phyloP scores from a whole-genome alignment of 2,113 vertebrate genomes.

The Neolamprologus toae region DNA sequence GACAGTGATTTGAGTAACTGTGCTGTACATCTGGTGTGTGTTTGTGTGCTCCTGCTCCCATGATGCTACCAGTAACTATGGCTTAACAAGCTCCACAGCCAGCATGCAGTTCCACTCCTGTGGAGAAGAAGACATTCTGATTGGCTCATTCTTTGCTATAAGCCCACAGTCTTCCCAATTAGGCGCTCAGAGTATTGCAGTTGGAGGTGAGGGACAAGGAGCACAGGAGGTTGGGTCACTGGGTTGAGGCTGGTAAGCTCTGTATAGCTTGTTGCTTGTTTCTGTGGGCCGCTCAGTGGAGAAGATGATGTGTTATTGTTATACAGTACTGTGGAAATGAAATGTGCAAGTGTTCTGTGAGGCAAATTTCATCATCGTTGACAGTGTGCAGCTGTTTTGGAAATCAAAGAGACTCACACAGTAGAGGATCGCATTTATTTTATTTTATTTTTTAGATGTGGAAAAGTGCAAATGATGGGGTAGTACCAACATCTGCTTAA shows the following conservation, averaged over 20 bases:
- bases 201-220: conserved; percentile 19
- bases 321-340: neutral
- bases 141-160: conserved; percentile 34
- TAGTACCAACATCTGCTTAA: conserved; percentile 1
- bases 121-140: conserved; percentile 48
- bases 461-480: neutral
- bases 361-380: neutral
- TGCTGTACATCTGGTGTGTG: neutral
- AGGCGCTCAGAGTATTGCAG: conserved; percentile 18
- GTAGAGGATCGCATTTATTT: neutral
- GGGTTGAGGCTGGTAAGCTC: neutral
- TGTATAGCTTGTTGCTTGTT: neutral
- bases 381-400: neutral
- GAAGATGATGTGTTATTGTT: neutral
- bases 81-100: conserved; percentile 57
- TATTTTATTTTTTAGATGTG: neutral
- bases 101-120: conserved; percentile 50
- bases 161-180: conserved; percentile 50
- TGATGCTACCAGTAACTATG: conserved; percentile 30
- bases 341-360: neutral
- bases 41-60: conserved; percentile 16
- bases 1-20: neutral
- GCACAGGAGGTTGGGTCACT: conserved; percentile 23
- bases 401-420: neutral
- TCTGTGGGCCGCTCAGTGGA: neutral